Base-by-base conservation (phyloP, 2,888 invertebrate species). In the Drosophila nigritarsus region DNA sequence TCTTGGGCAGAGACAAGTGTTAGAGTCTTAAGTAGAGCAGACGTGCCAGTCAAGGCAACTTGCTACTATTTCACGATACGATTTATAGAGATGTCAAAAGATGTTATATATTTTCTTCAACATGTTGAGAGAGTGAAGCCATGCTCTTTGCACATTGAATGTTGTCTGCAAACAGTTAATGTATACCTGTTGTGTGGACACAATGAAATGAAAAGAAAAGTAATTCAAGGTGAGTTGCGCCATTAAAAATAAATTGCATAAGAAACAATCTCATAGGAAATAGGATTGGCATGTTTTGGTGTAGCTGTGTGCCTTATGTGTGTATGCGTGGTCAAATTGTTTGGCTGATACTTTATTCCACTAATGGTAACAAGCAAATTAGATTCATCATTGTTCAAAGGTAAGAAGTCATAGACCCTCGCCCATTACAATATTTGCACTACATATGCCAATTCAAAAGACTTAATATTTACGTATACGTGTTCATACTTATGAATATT, bases 11-110 rank as follows among this genome's bases (percentile, higher is more conserved):
- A 51, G 80, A 65, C 73, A 83, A 71, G 77, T 85, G 76, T 85
- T 67, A 75, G 70, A 78, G 75, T 78, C 78, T 83, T 80, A 88
- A 88, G 75, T 88, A 68, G 87, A 83, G 83, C 87, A 88, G 53
- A 66, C 67, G 61, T 75, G 67, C 55, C 80, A 61, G 64, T 60
- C 70, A 74, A 80, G 74, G 63, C 65, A 64, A 73, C 65, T 71
- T 61, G 56, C 13, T 50, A 69, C 45, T 63, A 51, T 80, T 79
- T 65, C 66, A 62, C 55, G 65, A 56, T 50, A 51, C 70, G 36
- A 70, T 70, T 66, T 80, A 82, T 83, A 58, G 73, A 80, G 70
- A 71, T 75, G 63, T 81, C 73, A 83, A 77, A 72, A 54, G 58
- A 67, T 65, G 55, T 58, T 73, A 63, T 72, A 69, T 59, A 56